Evolutionary conservation across 2,113 vertebrate genomes (phyloP), one percentile per base, ranked within the genome.

Genomic region (Megaptera novaeangliae): DNA sequence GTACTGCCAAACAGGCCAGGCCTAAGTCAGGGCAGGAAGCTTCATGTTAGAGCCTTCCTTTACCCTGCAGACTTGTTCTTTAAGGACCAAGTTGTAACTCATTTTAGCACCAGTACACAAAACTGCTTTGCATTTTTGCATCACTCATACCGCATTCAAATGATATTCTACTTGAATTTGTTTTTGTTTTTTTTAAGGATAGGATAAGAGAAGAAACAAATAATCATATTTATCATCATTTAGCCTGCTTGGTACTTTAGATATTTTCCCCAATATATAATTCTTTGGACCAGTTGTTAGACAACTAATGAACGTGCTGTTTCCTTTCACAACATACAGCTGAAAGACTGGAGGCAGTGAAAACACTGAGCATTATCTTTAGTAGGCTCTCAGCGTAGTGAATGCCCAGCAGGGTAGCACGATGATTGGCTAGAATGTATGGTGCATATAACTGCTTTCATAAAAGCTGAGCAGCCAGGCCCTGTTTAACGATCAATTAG

Each of bases 401-500:
- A 95, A 46, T 68, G 91, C n/a, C 68, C 57, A 29, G 77, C 49
- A 39, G 57, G 25, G 1, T 2, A 12, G 77, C 12, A 0, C 5
- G 75, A 71, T 64, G 69, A 64, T 63, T 85, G 83, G 59, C 57
- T 77, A 3, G 25, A 41, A 34, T 8, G 84, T 31, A 44, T 34
- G 59, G 64, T 55, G 55, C 59, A 0, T 21, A 69, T 57, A 72
- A 92, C 87, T 88, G 81, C 92, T 95, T 90, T 96, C 69, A 1
- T 49, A 74, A 92, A 88, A 69, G 66, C 95, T 78, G 52, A 96
- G 77, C 71, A 71, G 78, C 84, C 74, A 29, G 41, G 57, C 59
- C 91, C 29, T 77, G 49, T 74, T 96, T 94, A 95, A 91, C 0
- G 3, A 92, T 80, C 94, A 83, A 31, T 97, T 94, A 96, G 84